A percentile compares a stretch with the other conserved stretches of the same genome.
These are phyloP conservation scores for Phasia obesa DNA, from an alignment of 2,888 invertebrate species.

Conservation along the genomic window DNA sequence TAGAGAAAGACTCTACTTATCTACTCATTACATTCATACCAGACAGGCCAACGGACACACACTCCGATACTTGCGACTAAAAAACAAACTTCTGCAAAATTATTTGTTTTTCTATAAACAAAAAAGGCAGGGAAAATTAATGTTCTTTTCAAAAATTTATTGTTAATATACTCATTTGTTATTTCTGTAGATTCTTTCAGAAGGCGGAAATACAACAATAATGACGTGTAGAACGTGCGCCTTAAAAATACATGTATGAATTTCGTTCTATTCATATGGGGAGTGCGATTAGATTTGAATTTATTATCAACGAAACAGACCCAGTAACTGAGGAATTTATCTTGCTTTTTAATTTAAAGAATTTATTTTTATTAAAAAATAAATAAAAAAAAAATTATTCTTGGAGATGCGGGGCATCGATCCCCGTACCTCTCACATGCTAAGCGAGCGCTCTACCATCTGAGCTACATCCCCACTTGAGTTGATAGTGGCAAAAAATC, in stretches of 20 bases:
- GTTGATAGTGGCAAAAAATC: too few relatives aligned
- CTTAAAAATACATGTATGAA: background rate
- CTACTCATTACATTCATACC: background rate
- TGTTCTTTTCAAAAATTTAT: constrained; percentile 51
- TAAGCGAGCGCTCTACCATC: constrained; percentile 83
- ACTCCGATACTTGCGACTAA: background rate
- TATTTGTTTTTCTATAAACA: constrained; percentile 39
- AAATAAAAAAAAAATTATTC: constrained; percentile 21
- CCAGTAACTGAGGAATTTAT: background rate
- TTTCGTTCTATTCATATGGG: constrained; percentile 5
- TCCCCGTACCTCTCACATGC: constrained; percentile 83
- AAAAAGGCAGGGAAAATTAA: background rate
- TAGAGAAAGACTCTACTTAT: background rate
- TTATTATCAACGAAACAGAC: background rate
- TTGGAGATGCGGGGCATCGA: constrained; percentile 83
- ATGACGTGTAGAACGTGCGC: constrained; percentile 13
- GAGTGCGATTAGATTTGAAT: background rate
- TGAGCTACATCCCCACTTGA: constrained; percentile 82
- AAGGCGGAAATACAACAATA: constrained; percentile 51
- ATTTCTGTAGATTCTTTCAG: constrained; percentile 46
- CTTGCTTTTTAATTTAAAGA: background rate
- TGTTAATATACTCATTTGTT: constrained; percentile 58
- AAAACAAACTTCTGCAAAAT: constrained; percentile 28
- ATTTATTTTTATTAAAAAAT: background rate
- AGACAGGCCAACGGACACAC: background rate